Conservation (phyloP, 2,888 invertebrate genomes). For the Lymantria monacha region DNA sequence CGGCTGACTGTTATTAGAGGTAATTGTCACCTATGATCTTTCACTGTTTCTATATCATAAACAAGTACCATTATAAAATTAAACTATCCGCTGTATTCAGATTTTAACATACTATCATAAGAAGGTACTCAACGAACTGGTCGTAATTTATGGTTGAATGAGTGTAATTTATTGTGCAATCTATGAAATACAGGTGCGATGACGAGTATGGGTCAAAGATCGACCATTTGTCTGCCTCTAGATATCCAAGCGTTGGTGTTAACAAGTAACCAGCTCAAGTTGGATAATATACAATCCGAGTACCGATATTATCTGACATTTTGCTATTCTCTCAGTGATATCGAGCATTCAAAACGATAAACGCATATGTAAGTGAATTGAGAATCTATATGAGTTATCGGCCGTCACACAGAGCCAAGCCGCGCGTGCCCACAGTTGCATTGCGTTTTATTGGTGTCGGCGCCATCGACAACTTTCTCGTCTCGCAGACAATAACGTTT, state of each 20-base stretch:
- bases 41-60: too few species aligned
- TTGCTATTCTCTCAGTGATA: slow-evolving; percentile 51
- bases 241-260: slow-evolving; percentile 46
- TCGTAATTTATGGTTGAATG: slow-evolving; percentile 26
- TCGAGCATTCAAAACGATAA: slow-evolving; percentile 58
- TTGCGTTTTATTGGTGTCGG: slow-evolving; percentile 52
- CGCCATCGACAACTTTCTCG: slow-evolving; percentile 42
- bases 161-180: not conserved
- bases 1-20: too few species aligned
- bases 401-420: slow-evolving; percentile 32
- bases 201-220: slow-evolving; percentile 58
- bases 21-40: too few species aligned
- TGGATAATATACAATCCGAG: slow-evolving; percentile 64
- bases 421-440: slow-evolving; percentile 60
- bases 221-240: slow-evolving; percentile 64
- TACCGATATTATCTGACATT: slow-evolving; percentile 59
- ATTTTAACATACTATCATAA: too few species aligned
- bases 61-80: too few species aligned
- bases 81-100: too few species aligned
- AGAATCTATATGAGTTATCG: slow-evolving; percentile 58
- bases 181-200: slow-evolving; percentile 12
- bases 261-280: slow-evolving; percentile 70
- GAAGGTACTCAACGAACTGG: not conserved
- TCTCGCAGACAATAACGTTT: slow-evolving; percentile 75
- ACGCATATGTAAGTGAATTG: slow-evolving; percentile 46